These are phyloP conservation scores for Halcyon senegalensis DNA, from an alignment of 2,113 vertebrate genomes.

Conservation along the genomic window DNA sequence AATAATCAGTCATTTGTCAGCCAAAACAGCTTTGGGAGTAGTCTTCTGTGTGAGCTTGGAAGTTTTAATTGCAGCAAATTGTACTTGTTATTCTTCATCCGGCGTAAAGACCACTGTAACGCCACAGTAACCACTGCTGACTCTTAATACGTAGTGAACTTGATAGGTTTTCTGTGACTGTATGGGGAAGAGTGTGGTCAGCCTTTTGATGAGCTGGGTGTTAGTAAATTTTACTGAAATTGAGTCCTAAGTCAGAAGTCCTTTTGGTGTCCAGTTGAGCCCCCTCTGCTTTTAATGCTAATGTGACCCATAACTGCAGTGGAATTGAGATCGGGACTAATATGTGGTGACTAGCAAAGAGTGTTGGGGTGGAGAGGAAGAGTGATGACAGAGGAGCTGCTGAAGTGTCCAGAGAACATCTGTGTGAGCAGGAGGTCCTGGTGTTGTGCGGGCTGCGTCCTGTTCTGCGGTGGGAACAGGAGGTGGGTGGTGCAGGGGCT, in stretches of 20 bases:
- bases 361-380: too few relatives aligned
- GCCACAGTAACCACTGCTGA: neutral
- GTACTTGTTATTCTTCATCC: neutral
- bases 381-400: neutral
- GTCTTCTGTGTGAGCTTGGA: neutral
- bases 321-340: neutral
- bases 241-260: neutral
- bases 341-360: neutral
- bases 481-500: neutral
- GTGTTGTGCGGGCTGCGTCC: too few relatives aligned
- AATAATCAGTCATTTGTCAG: constrained; percentile 5
- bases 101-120: too few relatives aligned
- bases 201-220: neutral
- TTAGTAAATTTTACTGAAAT: neutral
- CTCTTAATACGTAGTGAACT: neutral
- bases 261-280: neutral
- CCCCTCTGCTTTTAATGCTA: neutral
- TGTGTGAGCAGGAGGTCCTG: neutral
- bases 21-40: neutral
- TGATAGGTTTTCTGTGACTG: neutral
- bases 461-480: neutral
- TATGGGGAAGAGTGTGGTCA: neutral
- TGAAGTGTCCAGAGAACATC: neutral
- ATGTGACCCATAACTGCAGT: neutral
- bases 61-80: neutral